Percentiles rank a stretch among this genome's conserved stretches.
These are phyloP conservation scores for Grammomys surdaster DNA, from an alignment of 2,113 vertebrate species.

Conservation along the genomic window DNA sequence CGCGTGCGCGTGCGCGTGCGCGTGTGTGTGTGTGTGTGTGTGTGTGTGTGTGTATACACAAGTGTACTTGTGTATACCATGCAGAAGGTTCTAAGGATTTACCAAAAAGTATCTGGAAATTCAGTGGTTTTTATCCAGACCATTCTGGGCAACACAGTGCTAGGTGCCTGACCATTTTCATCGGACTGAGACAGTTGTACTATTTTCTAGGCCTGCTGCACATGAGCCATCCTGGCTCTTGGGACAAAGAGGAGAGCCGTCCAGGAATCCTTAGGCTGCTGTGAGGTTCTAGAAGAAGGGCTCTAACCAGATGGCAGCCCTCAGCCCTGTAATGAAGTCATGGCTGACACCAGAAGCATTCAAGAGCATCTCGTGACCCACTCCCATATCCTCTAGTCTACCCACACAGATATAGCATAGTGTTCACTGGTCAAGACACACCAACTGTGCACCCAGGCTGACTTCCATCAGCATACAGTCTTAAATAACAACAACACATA, in stretches of 20 bases:
- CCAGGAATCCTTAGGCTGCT: not conserved
- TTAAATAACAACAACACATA: not conserved
- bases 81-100: constrained; percentile 78
- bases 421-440: not conserved
- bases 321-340: not conserved
- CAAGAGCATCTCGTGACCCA: not conserved
- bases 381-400: not conserved
- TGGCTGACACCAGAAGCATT: not conserved
- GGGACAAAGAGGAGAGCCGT: not conserved
- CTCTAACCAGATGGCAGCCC: not conserved
- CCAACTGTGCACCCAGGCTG: not conserved
- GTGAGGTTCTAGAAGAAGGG: not conserved
- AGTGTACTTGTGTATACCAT: too few species aligned
- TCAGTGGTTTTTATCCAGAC: constrained; percentile 78
- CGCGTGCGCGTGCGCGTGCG: not conserved
- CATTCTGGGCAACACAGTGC: constrained; percentile 55
- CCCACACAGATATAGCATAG: not conserved
- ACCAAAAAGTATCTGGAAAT: constrained; percentile 78
- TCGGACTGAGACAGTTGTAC: constrained; percentile 15
- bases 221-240: not conserved
- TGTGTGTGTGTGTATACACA: too few species aligned
- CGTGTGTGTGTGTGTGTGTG: too few species aligned
- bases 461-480: not conserved
- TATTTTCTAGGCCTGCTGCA: constrained; percentile 21
- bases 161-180: constrained; percentile 58